These are phyloP conservation scores for Cyanocitta stelleri DNA, from an alignment of 2,113 vertebrate genomes.

Conservation along the genomic window DNA sequence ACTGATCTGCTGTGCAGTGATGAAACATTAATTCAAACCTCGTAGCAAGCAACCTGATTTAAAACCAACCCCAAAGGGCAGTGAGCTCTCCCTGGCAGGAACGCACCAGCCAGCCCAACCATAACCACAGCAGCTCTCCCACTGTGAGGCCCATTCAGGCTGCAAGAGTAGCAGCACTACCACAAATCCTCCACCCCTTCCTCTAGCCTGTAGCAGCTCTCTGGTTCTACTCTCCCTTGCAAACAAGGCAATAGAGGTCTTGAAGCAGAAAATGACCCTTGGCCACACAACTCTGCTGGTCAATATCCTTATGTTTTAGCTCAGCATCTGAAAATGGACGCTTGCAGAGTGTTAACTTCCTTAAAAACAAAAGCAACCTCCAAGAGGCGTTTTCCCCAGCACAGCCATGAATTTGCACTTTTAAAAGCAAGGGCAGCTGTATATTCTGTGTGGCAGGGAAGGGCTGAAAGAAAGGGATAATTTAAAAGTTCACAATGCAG, in stretches of 20 bases:
- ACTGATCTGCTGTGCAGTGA: neutral
- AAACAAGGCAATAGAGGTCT: neutral
- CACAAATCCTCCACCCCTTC: neutral
- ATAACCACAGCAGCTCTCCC: neutral
- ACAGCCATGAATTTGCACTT: neutral
- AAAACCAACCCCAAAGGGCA: neutral
- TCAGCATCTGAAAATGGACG: neutral
- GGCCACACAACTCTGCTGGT: neutral
- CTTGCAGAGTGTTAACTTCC: neutral
- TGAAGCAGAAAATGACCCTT: neutral
- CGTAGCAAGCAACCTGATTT: neutral
- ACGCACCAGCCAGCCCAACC: neutral
- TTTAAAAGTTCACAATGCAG: neutral
- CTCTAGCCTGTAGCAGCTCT: neutral
- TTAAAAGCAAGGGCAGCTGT: neutral
- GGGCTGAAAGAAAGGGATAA: neutral
- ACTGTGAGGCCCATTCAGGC: accelerated
- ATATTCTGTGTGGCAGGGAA: neutral
- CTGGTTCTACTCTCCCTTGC: neutral
- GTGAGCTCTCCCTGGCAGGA: neutral
- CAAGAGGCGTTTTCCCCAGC: neutral
- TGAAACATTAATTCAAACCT: neutral
- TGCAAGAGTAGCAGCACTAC: neutral
- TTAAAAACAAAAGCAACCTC: neutral
- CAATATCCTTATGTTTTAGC: neutral